phyloP scores from a whole-genome alignment of 1,140 invertebrate genomes.

The Geopemphigus sp. region DNA sequence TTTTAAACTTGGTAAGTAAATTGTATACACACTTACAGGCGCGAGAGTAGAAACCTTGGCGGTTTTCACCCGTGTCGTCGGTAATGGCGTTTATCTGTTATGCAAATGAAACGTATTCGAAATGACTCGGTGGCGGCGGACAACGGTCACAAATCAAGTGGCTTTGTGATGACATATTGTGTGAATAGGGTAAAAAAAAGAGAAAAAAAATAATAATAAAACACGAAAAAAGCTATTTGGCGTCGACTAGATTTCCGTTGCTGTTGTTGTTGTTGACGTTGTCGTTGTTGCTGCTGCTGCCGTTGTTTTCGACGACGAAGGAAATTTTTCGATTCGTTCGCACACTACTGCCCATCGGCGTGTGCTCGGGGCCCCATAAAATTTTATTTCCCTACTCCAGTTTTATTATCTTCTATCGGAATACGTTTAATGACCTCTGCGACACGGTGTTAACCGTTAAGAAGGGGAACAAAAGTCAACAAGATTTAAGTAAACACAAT shows the following conservation, averaged over 20 bases:
- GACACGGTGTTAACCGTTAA: constrained; percentile 39
- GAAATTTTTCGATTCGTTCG: constrained; percentile 8
- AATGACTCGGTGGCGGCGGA: constrained; percentile 22
- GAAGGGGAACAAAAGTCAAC: constrained; percentile 34
- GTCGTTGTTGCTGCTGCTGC: neutral
- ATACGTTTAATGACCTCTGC: constrained; percentile 47
- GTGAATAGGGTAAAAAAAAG: constrained; percentile 1
- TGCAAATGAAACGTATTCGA: constrained; percentile 30
- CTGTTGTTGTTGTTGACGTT: neutral
- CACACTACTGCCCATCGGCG: too few species aligned
- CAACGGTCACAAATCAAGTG: constrained; percentile 41
- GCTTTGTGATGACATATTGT: constrained; percentile 34
- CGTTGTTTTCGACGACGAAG: neutral
- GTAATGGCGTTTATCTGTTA: constrained; percentile 48
- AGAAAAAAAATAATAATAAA: too few species aligned
- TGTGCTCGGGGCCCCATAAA: constrained; percentile 2
- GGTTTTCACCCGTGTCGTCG: constrained; percentile 32
- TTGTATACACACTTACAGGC: neutral
- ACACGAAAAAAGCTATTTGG: too few species aligned
- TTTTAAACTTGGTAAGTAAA: constrained; percentile 23
- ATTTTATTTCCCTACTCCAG: constrained; percentile 32
- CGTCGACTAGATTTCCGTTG: neutral
- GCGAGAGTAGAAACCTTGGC: constrained; percentile 27
- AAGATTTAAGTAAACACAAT: constrained; percentile 43
- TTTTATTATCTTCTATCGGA: constrained; percentile 36